Percentiles rank a stretch among this genome's conserved stretches.
Conservation (phyloP, 2,113 vertebrate genomes). For the Terrapene triunguis region DNA sequence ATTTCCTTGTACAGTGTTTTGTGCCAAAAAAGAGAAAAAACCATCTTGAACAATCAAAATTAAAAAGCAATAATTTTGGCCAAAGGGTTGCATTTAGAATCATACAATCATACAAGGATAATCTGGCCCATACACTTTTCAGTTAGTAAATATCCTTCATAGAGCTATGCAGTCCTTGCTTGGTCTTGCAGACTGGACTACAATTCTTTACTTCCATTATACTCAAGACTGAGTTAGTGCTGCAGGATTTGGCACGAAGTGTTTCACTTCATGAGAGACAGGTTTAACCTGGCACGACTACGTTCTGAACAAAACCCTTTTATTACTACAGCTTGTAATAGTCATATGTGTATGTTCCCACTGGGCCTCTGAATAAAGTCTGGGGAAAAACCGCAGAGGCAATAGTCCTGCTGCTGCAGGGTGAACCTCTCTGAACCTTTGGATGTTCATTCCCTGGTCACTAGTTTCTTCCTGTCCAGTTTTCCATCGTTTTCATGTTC, state of each 20-base stretch:
- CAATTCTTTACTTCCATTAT: not conserved
- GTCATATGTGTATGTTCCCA: not conserved
- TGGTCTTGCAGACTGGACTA: not conserved
- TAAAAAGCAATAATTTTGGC: slow-evolving; percentile 57
- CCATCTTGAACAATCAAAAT: slow-evolving; percentile 51
- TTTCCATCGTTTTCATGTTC: not conserved
- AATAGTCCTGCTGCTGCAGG: not conserved
- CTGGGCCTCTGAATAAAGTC: slow-evolving; percentile 9
- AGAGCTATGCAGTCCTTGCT: not conserved
- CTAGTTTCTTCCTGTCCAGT: not conserved
- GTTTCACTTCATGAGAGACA: not conserved
- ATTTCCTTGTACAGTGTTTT: slow-evolving; percentile 12
- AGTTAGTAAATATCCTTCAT: not conserved
- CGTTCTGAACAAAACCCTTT: slow-evolving; percentile 51
- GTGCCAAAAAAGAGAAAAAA: slow-evolving; percentile 54
- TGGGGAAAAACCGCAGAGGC: fast-evolving
- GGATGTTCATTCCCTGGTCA: not conserved
- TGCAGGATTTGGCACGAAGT: not conserved
- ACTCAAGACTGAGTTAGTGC: not conserved
- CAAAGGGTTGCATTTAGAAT: slow-evolving; percentile 49
- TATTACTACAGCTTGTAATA: not conserved
- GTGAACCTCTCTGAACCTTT: not conserved
- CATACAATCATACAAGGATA: not conserved
- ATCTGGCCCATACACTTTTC: not conserved
- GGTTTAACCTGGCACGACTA: not conserved